Conservation (phyloP, 2,797 vertebrate species). For the Philypnodon macrostomus region DNA sequence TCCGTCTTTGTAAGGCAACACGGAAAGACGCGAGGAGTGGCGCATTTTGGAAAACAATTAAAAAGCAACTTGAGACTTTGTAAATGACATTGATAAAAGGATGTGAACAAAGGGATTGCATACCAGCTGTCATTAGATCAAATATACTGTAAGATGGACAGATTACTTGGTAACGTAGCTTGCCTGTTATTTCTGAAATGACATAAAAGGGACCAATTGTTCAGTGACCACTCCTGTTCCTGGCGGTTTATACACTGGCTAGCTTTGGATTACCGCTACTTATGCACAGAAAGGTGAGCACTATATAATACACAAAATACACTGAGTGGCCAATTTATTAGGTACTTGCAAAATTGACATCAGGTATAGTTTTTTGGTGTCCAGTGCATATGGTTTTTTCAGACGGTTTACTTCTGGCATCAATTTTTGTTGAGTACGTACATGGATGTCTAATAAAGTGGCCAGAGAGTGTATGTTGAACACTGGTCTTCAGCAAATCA, state of each 20-base stretch:
- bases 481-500: not conserved
- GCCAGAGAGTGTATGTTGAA: too few relatives aligned
- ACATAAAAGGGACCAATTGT: slow-evolving; percentile 7
- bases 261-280: slow-evolving; percentile 3
- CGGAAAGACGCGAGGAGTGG: slow-evolving; percentile 26
- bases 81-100: slow-evolving; percentile 23
- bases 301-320: too few relatives aligned
- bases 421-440: too few relatives aligned
- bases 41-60: slow-evolving; percentile 21
- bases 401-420: too few relatives aligned
- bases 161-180: slow-evolving; percentile 18
- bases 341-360: not conserved
- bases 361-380: not conserved
- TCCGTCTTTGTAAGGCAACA: slow-evolving; percentile 4
- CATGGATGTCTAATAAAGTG: not conserved
- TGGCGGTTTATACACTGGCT: not conserved
- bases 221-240: not conserved
- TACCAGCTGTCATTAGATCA: slow-evolving; percentile 20
- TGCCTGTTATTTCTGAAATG: slow-evolving; percentile 19
- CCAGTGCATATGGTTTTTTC: not conserved
- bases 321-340: too few relatives aligned
- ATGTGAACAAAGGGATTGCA: slow-evolving; percentile 3
- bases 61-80: slow-evolving; percentile 10
- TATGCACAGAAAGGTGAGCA: not conserved
- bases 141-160: slow-evolving; percentile 25